Base-by-base conservation (phyloP, 35 echinoderm and acorn worm genomes). In the Apostichopus parvimensis region DNA sequence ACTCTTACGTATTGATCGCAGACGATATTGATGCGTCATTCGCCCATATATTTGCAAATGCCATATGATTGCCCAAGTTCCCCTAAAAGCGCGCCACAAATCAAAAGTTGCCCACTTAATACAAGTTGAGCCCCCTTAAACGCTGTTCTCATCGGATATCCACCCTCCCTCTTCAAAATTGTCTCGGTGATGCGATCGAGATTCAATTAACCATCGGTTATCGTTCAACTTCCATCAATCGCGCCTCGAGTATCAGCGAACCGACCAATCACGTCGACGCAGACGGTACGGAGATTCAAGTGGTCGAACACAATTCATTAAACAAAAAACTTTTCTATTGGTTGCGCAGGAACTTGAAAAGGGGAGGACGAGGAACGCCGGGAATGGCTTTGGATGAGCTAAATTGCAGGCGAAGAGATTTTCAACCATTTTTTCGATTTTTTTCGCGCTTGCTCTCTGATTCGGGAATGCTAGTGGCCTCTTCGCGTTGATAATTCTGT, bases 401-500 rank as follows among this genome's bases (percentile, higher is more conserved):
- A 79, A 72, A 78, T 92, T 86, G 95, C 87, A 91, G 76, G 87
- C 86, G 86, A 91, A 92, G 79, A 92, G 89, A 79, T 91, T 59
- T 93, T 73, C 79, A 90, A 72, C 77, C 77, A 89, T 84, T 90
- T 71, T 95, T 89, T 93, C 62, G 78, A 90, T 90, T 62, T 66
- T 62, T 66, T 62, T 81, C 79, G 55, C 89, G 91, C 91, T 73
- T 93, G 95, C 95, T 94, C 93, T 94, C 93, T 97, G 95, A 97
- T 97, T 94, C 93, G 90, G 92, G 85, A 87, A 71, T 71, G 77
- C 90, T 72, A 28, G 53, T 77, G 57, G 91, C 91, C 92, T 92
- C 95, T 90, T 91, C 88, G 71, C 82, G 55, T 80, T 57, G 93
- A 76, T 94, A 97, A 97, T 94, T 94, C 83, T 97, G 95, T 97